Conservation (phyloP, 1,140 invertebrate species). For the Arion vulgaris region DNA sequence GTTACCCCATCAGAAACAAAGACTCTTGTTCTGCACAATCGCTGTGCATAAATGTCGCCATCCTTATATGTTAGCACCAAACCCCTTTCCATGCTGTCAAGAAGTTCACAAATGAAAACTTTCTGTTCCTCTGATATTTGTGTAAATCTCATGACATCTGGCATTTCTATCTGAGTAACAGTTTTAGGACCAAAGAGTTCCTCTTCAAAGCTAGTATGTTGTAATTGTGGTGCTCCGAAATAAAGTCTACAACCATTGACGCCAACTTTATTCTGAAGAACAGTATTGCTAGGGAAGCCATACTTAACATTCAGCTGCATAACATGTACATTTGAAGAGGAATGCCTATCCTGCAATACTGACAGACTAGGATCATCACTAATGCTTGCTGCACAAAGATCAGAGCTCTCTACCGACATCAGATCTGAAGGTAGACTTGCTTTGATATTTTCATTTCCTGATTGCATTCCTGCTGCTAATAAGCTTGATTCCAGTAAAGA, state of each 20-base stretch:
- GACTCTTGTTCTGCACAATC: conserved; percentile 21
- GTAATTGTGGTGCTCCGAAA: not conserved
- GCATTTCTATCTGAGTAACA: conserved; percentile 15
- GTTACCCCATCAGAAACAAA: conserved; percentile 6
- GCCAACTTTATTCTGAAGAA: not conserved
- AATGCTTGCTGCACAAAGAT: not conserved
- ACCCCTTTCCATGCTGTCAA: conserved; percentile 30
- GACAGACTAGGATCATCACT: not conserved
- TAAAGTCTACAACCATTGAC: conserved; percentile 9
- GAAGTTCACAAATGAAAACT: not conserved
- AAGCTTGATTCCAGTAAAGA: not conserved
- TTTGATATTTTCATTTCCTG: not conserved
- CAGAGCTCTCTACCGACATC: conserved; percentile 8
- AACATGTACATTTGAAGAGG: not conserved
- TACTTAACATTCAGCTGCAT: not conserved
- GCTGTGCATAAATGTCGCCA: conserved; percentile 25
- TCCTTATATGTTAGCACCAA: conserved; percentile 14
- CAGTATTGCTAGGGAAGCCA: not conserved
- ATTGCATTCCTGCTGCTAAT: not conserved
- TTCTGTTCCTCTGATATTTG: not conserved
- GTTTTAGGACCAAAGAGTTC: conserved; percentile 14
- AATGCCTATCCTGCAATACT: not conserved
- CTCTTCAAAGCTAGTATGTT: not conserved
- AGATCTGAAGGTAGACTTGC: conserved; percentile 22
- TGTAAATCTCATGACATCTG: not conserved